Evolutionary conservation across 2,113 vertebrate genomes (phyloP), one percentile per base, ranked within the genome.

Genomic region (Amazona guildingii): DNA sequence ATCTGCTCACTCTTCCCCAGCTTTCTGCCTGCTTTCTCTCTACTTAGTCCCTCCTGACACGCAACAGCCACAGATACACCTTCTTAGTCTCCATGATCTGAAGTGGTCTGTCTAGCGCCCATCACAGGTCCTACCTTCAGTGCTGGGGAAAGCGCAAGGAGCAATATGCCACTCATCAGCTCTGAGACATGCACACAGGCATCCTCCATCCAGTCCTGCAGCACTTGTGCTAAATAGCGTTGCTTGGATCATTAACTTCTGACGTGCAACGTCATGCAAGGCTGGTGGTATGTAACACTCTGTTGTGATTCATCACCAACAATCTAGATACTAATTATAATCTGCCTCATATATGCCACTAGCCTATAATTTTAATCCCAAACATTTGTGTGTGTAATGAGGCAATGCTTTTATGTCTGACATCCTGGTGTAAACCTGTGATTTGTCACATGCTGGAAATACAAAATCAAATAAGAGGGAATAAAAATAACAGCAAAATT

Each of bases 361-460:
- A 88, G 70, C 79, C 87, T 97, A 48, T 86, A 88, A 97, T 97
- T 97, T 96, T 85, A 97, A 95, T 92, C 96, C 89, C 73, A 92
- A 94, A 93, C 80, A 78, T 89, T 94, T 92, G 80, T 81, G 79
- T 66, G 89, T 86, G 92, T 89, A 96, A 89, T 85, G 92, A 97
- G 66, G 95, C 91, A 63, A 70, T 46, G 57, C 49, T 94, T 90
- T 94, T 77, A 86, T 78, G 33, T n/a, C 13, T 86, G 72, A n/a
- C 59, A 78, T 88, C 67, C 83, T 90, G 84, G 57, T 62, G 85
- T 48, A 92, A 88, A 74, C 46, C 76, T 91, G 57, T 90, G 86
- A 90, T 94, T 81, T 94, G 49, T 37, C 76, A 74, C 4, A 35
- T 24, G 49, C 70, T 94, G 76, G 44, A 88, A 94, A 83, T 78